A percentile compares a stretch with the other conserved stretches of the same genome.
Evolutionary conservation across 2,113 vertebrate species (phyloP).

Genomic region (Dromas ardeola): DNA sequence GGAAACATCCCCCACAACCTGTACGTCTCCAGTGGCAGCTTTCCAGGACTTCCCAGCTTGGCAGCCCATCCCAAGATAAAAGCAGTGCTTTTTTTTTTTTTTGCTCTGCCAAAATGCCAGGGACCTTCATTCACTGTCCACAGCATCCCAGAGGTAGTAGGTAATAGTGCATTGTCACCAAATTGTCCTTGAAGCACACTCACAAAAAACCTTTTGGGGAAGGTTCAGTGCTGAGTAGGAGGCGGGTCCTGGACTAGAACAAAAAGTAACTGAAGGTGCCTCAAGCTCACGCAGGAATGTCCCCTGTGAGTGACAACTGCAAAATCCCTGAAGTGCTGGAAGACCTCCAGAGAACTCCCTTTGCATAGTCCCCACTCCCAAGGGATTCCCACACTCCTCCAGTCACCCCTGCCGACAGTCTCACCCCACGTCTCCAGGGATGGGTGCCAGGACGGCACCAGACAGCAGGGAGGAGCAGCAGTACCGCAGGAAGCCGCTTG

Average conservation of each 20-base stretch:
- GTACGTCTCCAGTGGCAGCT: not conserved
- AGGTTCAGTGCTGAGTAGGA: not conserved
- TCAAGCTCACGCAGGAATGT: not conserved
- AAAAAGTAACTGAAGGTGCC: not conserved
- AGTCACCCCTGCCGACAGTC: fast-evolving
- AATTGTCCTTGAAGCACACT: not conserved
- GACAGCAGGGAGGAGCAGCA: not conserved
- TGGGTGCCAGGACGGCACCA: fast-evolving
- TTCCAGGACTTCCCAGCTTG: not conserved
- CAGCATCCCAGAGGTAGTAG: not conserved
- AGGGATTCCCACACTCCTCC: not conserved
- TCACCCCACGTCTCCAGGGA: not conserved
- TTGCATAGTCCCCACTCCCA: not conserved
- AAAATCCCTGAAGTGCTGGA: not conserved
- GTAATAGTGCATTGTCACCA: not conserved
- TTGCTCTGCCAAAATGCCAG: not conserved
- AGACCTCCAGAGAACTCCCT: not conserved
- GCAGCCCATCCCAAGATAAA: not conserved
- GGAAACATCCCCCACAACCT: not conserved
- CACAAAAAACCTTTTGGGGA: not conserved
- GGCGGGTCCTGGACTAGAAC: not conserved
- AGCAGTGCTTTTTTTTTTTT: not conserved
- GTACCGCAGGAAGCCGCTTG: not conserved
- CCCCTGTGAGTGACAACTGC: not conserved
- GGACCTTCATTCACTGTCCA: not conserved